Evolutionary conservation across 2,797 vertebrate species (phyloP), one percentile per base, ranked within the genome.

Genomic region (Crenichthys baileyi): DNA sequence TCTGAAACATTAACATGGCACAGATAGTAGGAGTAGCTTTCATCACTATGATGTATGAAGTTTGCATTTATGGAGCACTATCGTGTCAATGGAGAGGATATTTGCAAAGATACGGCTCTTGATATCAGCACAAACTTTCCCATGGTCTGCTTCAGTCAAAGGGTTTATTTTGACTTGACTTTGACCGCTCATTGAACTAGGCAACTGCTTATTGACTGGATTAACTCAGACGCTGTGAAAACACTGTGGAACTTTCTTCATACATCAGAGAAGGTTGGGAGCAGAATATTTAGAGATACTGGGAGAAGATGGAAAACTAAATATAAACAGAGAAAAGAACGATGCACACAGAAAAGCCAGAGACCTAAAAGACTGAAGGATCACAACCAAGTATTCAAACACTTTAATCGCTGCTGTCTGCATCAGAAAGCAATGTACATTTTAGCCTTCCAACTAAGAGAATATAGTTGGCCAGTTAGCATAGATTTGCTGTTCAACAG

Each of bases 181-280:
- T 85, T 92, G 90, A 88, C 91, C 81, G 73, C 63, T 63, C 72
- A 48, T 73, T 94, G 92, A 94, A 93, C 86, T 82, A 84, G 77
- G 81, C 82, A 77, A 82, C 79, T 91, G 85, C 88, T 90, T 85
- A 88, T 78, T 70, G 79, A 87, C 90, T 87, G 86, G 90, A 92
- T 91, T 90, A 88, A 83, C 72, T 80, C 68, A 26, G 82, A 79
- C 83, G 73, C 80, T 79, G 60, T 81, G 76, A 88, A 91, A 87
- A 88, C 85, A 74, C 79, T 73, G 82, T 80, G 73, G 83, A 77
- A 53, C 78, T 79, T 78, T 86, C 85, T 87, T 87, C 77, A 60
- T 75, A 82, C 86, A 79, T 89, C 65, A 81, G 70, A 12, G 7
- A 74, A n/a, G 2, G 61, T 61, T 51, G 63, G 46, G 70, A 79